These are phyloP conservation scores for Tetranychus urticae DNA, from an alignment of 1,140 invertebrate species.

Conservation along the genomic window DNA sequence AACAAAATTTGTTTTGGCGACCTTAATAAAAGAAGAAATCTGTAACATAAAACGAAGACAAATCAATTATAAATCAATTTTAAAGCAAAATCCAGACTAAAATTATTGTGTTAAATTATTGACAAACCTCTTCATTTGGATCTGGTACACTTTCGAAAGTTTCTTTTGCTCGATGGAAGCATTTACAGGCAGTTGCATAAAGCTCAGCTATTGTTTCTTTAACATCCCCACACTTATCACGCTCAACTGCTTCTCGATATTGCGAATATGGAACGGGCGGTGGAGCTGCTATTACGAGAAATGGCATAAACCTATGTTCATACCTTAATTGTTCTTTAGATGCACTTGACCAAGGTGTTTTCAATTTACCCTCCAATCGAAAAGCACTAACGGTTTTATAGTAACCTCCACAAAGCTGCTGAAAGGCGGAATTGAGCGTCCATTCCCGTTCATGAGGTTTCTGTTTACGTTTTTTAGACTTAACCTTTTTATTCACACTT, in stretches of 20 bases:
- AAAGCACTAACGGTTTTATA: constrained; percentile 48
- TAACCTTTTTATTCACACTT: constrained; percentile 15
- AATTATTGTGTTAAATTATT: too few species aligned
- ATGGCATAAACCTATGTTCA: constrained; percentile 73
- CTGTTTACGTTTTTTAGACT: constrained; percentile 27
- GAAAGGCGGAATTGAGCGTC: constrained; percentile 60
- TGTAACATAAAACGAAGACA: constrained; percentile 18
- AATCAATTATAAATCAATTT: too few species aligned
- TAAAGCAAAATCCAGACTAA: too few species aligned
- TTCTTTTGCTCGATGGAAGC: constrained; percentile 68
- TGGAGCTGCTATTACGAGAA: constrained; percentile 58
- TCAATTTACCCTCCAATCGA: constrained; percentile 38
- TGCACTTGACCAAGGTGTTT: constrained; percentile 57
- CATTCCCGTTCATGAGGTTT: constrained; percentile 58
- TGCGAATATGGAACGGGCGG: constrained; percentile 67
- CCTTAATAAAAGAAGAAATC: constrained; percentile 55
- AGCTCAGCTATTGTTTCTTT: constrained; percentile 24
- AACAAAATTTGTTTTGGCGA: constrained; percentile 81
- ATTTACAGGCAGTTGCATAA: constrained; percentile 58
- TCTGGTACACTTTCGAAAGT: constrained; percentile 51
- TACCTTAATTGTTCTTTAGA: constrained; percentile 81
- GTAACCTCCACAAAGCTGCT: constrained; percentile 80
- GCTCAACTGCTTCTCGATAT: constrained; percentile 42
- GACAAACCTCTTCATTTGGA: constrained; percentile 45
- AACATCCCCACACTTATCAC: constrained; percentile 21